phyloP scores from a whole-genome alignment of 2,113 vertebrate genomes.

The Tretioscincus oriximinensis region DNA sequence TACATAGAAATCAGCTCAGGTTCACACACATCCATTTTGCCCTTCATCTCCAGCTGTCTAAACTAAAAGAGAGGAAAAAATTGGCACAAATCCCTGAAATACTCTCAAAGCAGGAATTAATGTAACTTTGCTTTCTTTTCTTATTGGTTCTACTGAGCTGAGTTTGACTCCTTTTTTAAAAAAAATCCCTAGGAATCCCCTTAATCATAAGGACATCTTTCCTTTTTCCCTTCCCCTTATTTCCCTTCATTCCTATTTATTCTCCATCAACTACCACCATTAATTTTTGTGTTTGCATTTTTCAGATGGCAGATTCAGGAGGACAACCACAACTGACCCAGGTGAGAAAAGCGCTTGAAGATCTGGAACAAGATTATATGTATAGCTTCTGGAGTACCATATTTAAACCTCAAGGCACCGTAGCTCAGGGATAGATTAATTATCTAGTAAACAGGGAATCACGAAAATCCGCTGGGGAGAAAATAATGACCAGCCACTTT shows the following conservation, averaged over 20 bases:
- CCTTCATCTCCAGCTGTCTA: not conserved
- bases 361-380: not conserved
- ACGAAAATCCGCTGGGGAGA: too few species aligned
- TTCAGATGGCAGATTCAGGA: constrained; percentile 90
- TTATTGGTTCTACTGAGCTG: too few species aligned
- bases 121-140: too few species aligned
- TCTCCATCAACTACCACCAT: not conserved
- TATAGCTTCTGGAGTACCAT: not conserved
- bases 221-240: too few species aligned
- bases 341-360: constrained; percentile 61
- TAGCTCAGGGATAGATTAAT: too few species aligned
- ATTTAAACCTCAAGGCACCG: too few species aligned
- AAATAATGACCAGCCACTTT: too few species aligned
- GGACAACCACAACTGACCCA: constrained; percentile 90
- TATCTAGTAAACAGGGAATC: too few species aligned
- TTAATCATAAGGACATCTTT: not conserved
- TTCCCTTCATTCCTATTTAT: not conserved
- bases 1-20: not conserved
- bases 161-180: too few species aligned
- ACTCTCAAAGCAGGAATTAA: too few species aligned
- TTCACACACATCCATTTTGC: not conserved
- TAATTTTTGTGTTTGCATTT: not conserved
- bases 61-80: not conserved
- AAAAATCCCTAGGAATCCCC: not conserved
- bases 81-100: too few species aligned